Conservation (phyloP, 2,888 invertebrate species). For the Anodontia alba region DNA sequence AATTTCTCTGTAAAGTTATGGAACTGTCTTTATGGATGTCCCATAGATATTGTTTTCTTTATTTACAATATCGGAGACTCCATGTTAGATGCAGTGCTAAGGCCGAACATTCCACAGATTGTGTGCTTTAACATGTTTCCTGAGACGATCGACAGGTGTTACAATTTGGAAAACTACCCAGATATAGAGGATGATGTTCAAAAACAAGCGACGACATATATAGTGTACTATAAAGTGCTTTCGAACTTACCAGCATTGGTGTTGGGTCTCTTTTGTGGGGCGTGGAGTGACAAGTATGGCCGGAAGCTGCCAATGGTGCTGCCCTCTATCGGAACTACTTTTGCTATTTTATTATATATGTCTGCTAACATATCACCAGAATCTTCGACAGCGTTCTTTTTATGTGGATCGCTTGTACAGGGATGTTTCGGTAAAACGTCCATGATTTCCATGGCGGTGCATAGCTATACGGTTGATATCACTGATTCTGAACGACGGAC, state of each 20-base stretch:
- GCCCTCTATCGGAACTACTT: constrained; percentile 78
- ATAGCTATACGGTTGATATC: constrained; percentile 81
- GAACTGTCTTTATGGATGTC: constrained; percentile 66
- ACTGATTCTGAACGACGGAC: constrained; percentile 76
- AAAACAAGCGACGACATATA: constrained; percentile 74
- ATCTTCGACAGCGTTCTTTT: constrained; percentile 68
- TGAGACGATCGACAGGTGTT: constrained; percentile 58
- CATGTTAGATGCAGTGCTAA: constrained; percentile 81
- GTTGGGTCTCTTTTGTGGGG: constrained; percentile 82
- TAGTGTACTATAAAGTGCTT: constrained; percentile 78
- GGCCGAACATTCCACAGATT: constrained; percentile 80
- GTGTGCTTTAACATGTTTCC: constrained; percentile 71
- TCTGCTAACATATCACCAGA: constrained; percentile 63
- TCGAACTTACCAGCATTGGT: constrained; percentile 81
- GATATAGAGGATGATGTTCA: constrained; percentile 77
- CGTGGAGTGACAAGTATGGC: constrained; percentile 82
- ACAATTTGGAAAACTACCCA: constrained; percentile 59
- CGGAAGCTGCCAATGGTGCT: constrained; percentile 80
- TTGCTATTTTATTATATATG: constrained; percentile 79
- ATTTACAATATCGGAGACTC: constrained; percentile 81
- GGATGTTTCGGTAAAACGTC: constrained; percentile 83
- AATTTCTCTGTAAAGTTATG: constrained; percentile 46
- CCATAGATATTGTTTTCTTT: constrained; percentile 79
- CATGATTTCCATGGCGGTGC: constrained; percentile 82
- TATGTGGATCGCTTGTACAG: constrained; percentile 78